Evolutionary conservation across 2,888 invertebrate genomes (phyloP), one percentile per base, ranked within the genome.

Genomic region (Pachliopta kotzebuea): DNA sequence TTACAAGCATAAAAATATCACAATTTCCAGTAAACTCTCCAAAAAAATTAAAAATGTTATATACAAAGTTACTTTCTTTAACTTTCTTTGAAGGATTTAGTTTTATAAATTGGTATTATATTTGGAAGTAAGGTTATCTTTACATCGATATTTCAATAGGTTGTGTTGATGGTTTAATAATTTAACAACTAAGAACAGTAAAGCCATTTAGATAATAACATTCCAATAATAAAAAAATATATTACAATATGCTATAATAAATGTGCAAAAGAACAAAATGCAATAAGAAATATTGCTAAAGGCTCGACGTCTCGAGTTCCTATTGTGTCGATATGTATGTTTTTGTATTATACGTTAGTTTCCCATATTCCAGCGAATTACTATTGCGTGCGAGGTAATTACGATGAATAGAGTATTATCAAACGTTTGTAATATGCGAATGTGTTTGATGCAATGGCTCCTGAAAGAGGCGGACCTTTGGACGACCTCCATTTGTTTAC

Each of bases 351-450:
- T 72, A 68, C 68, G 69, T 54, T 67, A 61, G 76, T 83, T 86
- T 86, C 85, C 83, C 86, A 85, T 85, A 84, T 81, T 73, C 75
- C 73, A 70, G 73, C 45, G 57, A 65, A 65, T 57, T 56, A 52
- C 60, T 72, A 70, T 67, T 65, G 60, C 65, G 59, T 64, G 70
- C 80, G 78, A 81, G 74, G 81, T 85, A 85, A 85, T 73, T 71
- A 68, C 69, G 71, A 80, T 78, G 84, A 85, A 85, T 86, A 72
- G 84, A 72, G 80, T 83, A 85, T 86, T 86, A 85, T 84, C 78
- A 83, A 86, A 85, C 76, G 79, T 78, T 76, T 59, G 64, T 64
- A 64, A 64, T 60, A 52, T 21, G 50, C 50, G 56, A 59, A 55
- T 57, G 42, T 56, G 56, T 45, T 18, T 60, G 66, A 56, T 26